Evolutionary conservation across 92 coral and sea anemone species (phyloP).

Genomic region (Montipora capitata): DNA sequence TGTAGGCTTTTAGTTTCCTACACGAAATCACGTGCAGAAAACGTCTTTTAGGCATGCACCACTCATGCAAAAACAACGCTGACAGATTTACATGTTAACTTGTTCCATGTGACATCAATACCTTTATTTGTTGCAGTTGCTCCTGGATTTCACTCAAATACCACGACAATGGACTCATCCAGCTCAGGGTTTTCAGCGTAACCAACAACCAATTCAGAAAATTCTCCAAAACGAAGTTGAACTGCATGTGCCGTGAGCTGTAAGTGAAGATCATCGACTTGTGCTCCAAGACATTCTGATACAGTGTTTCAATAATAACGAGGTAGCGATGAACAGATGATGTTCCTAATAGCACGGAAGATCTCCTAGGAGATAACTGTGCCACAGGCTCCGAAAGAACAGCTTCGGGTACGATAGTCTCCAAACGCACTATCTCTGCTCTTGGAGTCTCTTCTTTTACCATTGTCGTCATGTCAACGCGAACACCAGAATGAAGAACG

Average conservation of each 20-base stretch:
- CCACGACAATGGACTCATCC: slow-evolving; percentile 90
- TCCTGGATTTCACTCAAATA: slow-evolving; percentile 74
- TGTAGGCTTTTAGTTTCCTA: too few species aligned
- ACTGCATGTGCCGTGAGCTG: slow-evolving; percentile 78
- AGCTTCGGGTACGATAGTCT: slow-evolving; percentile 34
- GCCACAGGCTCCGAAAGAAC: slow-evolving; percentile 2
- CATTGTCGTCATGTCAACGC: not conserved
- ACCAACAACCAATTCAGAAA: slow-evolving; percentile 91
- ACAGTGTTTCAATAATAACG: slow-evolving; percentile 85
- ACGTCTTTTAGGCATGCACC: not conserved
- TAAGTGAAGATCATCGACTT: slow-evolving; percentile 82
- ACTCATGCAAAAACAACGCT: slow-evolving; percentile 3
- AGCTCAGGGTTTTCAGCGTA: slow-evolving; percentile 81
- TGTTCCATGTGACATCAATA: slow-evolving; percentile 48
- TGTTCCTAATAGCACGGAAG: slow-evolving; percentile 35
- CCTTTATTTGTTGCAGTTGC: slow-evolving; percentile 88
- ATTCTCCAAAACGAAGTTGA: slow-evolving; percentile 85
- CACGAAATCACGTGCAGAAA: too few species aligned
- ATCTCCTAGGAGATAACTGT: slow-evolving; percentile 8
- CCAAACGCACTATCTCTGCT: slow-evolving; percentile 26
- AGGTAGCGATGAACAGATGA: slow-evolving; percentile 66
- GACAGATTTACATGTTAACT: slow-evolving; percentile 13
- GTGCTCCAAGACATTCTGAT: slow-evolving; percentile 86
- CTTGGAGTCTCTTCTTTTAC: slow-evolving; percentile 32
- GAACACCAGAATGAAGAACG: slow-evolving; percentile 18